A percentile compares a stretch with the other conserved stretches of the same genome.
phyloP scores from a whole-genome alignment of 2,888 invertebrate species.

The Aleiodes leptofemur region DNA sequence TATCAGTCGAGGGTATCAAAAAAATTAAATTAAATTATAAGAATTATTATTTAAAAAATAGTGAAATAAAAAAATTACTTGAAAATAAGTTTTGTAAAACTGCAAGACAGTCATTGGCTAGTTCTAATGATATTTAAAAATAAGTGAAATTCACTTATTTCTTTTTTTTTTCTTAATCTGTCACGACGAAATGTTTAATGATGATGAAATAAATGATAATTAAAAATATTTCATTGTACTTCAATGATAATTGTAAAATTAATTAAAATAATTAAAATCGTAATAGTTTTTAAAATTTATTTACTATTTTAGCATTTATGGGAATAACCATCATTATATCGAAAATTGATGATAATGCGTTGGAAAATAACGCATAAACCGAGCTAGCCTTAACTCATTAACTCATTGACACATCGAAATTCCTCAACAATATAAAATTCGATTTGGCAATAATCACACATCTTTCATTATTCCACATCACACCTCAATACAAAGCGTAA shows the following conservation, averaged over 20 bases:
- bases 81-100: conserved; percentile 46
- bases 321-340: conserved; percentile 52
- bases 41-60: conserved; percentile 13
- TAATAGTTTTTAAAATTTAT: conserved; percentile 40
- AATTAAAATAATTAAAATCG: conserved; percentile 48
- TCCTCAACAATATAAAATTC: conserved; percentile 41
- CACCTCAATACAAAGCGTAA: conserved; percentile 2
- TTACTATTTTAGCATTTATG: conserved; percentile 45
- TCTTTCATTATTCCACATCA: conserved; percentile 28
- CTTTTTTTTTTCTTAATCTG: conserved; percentile 56
- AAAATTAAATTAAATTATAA: conserved; percentile 29
- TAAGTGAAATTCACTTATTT: too few species aligned
- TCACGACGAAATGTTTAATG: conserved; percentile 38
- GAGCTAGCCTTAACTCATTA: conserved; percentile 58
- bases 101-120: conserved; percentile 69
- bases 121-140: conserved; percentile 70
- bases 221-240: not conserved
- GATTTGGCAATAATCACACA: conserved; percentile 22
- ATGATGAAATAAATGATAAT: conserved; percentile 26
- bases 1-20: conserved; percentile 44
- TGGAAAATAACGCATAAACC: conserved; percentile 54
- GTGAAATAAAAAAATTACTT: conserved; percentile 22
- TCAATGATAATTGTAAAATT: not conserved
- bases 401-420: conserved; percentile 62
- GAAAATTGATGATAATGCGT: conserved; percentile 58